Percentiles rank a stretch among this genome's conserved stretches.
Evolutionary conservation across 2,113 vertebrate species (phyloP).

Genomic region (Cisticola juncidis): DNA sequence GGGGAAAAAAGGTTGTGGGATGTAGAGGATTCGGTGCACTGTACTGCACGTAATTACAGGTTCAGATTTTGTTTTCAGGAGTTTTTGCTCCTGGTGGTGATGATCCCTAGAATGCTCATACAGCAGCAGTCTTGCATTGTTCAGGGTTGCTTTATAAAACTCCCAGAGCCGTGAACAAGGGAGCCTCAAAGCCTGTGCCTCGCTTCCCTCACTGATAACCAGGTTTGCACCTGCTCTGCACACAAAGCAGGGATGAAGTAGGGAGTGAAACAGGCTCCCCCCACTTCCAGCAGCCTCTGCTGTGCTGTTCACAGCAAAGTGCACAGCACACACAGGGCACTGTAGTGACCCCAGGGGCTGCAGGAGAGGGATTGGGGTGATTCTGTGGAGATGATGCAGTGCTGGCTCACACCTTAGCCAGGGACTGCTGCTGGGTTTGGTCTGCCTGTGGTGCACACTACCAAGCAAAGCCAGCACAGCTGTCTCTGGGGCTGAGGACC

Average conservation of each 20-base stretch:
- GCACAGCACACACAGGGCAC: neutral
- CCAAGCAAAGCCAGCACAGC: neutral
- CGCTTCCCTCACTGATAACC: accelerated
- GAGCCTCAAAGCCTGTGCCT: neutral
- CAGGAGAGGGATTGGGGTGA: neutral
- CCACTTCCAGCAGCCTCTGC: neutral
- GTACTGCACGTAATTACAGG: neutral
- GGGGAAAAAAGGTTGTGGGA: too few species aligned
- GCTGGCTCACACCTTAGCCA: neutral
- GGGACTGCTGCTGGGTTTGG: neutral
- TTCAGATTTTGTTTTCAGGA: neutral
- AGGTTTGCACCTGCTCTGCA: neutral
- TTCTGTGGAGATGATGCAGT: neutral
- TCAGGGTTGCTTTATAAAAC: neutral
- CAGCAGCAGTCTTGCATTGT: neutral
- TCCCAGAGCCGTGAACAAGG: neutral
- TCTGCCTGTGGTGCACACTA: accelerated
- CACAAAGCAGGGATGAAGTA: neutral
- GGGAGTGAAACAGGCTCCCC: neutral
- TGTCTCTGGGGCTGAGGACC: neutral
- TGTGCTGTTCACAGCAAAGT: accelerated
- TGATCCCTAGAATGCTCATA: neutral
- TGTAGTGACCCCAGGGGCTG: neutral
- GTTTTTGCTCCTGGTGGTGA: neutral
- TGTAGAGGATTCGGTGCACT: neutral